phyloP scores from a whole-genome alignment of 2,797 vertebrate species.

The Hoplostethus atlanticus region DNA sequence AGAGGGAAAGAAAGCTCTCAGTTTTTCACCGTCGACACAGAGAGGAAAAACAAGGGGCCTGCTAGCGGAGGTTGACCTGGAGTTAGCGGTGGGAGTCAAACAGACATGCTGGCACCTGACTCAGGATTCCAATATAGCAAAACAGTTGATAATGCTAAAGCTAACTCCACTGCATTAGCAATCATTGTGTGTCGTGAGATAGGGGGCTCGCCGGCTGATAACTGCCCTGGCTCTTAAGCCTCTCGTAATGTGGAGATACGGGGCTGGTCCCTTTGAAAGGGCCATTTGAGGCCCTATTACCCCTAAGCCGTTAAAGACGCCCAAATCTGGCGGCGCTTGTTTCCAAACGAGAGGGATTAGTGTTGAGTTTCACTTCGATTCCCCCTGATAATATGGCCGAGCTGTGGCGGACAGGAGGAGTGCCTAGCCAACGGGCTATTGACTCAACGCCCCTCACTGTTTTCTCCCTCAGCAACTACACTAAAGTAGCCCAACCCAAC shows the following conservation, averaged over 20 bases:
- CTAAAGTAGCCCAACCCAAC: conserved; percentile 30
- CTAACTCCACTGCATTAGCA: conserved; percentile 57
- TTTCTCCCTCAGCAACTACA: conserved; percentile 32
- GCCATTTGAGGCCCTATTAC: conserved; percentile 76
- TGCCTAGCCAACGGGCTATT: conserved; percentile 59
- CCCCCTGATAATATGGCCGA: conserved; percentile 69
- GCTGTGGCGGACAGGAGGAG: conserved; percentile 52
- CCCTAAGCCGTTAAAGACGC: conserved; percentile 76
- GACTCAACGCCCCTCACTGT: conserved; percentile 36
- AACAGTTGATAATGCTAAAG: conserved; percentile 61
- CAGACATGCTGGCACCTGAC: conserved; percentile 42
- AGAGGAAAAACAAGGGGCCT: conserved; percentile 3
- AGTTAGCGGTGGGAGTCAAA: conserved; percentile 47
- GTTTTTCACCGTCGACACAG: conserved; percentile 42
- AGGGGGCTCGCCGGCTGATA: conserved; percentile 65
- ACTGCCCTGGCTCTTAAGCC: conserved; percentile 71
- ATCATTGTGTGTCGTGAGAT: conserved; percentile 69
- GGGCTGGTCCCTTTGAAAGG: conserved; percentile 68
- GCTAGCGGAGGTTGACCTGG: conserved; percentile 7
- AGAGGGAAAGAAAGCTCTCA: conserved; percentile 54
- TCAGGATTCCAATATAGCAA: conserved; percentile 42
- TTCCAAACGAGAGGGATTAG: conserved; percentile 78
- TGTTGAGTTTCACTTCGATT: conserved; percentile 72
- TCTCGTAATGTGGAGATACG: conserved; percentile 68
- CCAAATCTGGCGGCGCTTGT: conserved; percentile 73